Conservation (phyloP, 1,140 invertebrate genomes). For the Dendrolimus kikuchii region DNA sequence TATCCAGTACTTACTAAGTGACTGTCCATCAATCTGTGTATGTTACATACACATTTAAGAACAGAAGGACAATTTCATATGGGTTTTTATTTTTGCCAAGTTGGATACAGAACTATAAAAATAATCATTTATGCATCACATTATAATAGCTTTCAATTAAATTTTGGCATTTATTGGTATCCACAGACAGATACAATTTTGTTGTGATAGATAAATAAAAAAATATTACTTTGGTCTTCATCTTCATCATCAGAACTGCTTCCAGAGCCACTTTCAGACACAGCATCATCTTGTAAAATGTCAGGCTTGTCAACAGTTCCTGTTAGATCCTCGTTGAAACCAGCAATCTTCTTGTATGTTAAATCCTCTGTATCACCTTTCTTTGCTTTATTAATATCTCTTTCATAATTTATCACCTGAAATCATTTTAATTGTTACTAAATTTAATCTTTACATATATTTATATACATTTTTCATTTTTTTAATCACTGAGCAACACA, state of each 20-base stretch:
- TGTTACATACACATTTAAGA: no score
- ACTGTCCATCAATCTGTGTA: no score
- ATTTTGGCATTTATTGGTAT: no score
- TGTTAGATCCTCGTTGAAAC: constrained; percentile 85
- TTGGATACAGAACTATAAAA: no score
- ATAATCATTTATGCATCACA: no score
- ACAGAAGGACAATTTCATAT: no score
- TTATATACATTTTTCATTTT: no score
- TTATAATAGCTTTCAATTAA: no score
- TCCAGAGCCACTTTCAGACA: constrained; percentile 65
- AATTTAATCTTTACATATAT: no score
- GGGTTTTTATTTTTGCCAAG: no score
- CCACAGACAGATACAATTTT: not conserved
- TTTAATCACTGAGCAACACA: no score
- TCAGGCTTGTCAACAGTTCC: constrained; percentile 77
- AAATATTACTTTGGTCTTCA: constrained; percentile 20
- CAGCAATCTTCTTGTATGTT: constrained; percentile 88
- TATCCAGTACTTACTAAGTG: no score
- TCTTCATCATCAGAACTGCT: constrained; percentile 58
- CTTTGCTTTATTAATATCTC: constrained; percentile 88
- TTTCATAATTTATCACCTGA: constrained; percentile 90
- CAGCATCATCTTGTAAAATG: constrained; percentile 67
- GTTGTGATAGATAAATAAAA: not conserved
- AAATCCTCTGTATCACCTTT: constrained; percentile 82
- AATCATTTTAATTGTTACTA: constrained; percentile 9